A percentile compares a stretch with the other conserved stretches of the same genome.
Conservation (phyloP, 2,888 invertebrate genomes). For the Sinotaia quadrata region DNA sequence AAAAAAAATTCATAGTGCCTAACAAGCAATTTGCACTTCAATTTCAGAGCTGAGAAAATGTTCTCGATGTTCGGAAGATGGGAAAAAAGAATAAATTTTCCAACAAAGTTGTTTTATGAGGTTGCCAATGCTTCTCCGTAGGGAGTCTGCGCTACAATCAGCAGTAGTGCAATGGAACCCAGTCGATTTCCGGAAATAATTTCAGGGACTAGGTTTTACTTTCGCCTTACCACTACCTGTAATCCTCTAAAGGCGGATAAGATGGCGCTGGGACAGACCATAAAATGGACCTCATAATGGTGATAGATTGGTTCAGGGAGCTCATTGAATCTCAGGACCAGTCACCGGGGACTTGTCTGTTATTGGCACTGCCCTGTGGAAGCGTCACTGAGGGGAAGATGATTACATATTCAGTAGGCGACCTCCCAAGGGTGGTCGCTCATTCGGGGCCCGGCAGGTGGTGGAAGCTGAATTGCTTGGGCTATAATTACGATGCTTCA, state of each 20-base stretch:
- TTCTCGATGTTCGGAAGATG: constrained; percentile 3
- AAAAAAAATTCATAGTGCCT: constrained; percentile 11
- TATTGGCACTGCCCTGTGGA: constrained; percentile 46
- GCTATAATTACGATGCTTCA: constrained; percentile 38
- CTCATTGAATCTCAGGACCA: constrained; percentile 42
- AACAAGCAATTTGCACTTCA: constrained; percentile 30
- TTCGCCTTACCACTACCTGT: constrained; percentile 32
- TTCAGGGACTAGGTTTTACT: constrained; percentile 32
- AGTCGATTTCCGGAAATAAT: constrained; percentile 35
- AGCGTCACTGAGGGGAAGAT: constrained; percentile 43
- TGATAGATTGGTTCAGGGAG: constrained; percentile 56
- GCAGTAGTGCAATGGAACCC: constrained; percentile 17
- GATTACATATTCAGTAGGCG: constrained; percentile 41
- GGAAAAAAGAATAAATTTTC: not conserved
- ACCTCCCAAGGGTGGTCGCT: constrained; percentile 36
- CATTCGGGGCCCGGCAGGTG: constrained; percentile 44
- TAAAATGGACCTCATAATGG: constrained; percentile 53
- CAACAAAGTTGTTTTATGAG: constrained; percentile 25
- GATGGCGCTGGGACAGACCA: constrained; percentile 48
- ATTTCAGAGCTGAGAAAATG: constrained; percentile 22
- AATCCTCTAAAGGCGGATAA: constrained; percentile 45
- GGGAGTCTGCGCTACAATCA: constrained; percentile 20
- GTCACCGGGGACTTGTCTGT: constrained; percentile 43
- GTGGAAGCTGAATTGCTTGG: constrained; percentile 33
- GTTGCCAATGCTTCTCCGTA: constrained; percentile 7